Conservation (phyloP, 2,113 vertebrate genomes). For the Epinephelus fuscoguttatus region DNA sequence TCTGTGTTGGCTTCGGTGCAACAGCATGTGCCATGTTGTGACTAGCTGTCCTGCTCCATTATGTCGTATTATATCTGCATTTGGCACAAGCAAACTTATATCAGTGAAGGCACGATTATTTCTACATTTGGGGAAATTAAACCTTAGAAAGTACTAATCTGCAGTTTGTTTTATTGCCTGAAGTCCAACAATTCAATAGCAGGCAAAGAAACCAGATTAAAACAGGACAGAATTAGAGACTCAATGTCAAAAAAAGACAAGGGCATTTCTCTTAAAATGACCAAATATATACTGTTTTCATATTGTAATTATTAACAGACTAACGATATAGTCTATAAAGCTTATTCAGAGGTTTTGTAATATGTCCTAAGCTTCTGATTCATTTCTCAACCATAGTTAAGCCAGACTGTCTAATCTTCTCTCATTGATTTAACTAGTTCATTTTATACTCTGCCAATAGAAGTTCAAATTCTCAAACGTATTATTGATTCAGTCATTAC, state of each 20-base stretch:
- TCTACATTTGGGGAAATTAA: not conserved
- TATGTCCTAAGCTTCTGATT: constrained; percentile 31
- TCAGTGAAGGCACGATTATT: not conserved
- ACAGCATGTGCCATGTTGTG: not conserved
- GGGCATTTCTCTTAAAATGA: not conserved
- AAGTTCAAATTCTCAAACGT: constrained; percentile 7
- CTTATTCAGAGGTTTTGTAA: not conserved
- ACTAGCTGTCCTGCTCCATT: not conserved
- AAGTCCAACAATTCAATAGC: not conserved
- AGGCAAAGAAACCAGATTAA: not conserved
- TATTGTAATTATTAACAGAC: not conserved
- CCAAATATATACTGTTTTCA: not conserved
- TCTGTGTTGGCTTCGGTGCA: constrained; percentile 2
- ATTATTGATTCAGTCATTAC: constrained; percentile 57
- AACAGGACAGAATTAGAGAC: not conserved
- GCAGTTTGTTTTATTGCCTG: not conserved
- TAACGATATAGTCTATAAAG: not conserved
- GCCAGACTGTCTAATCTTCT: constrained; percentile 10
- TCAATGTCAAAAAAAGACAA: not conserved
- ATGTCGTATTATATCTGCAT: constrained; percentile 15
- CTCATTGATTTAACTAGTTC: constrained; percentile 45
- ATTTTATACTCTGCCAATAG: constrained; percentile 44
- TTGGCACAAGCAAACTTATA: not conserved
- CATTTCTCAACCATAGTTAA: constrained; percentile 21
- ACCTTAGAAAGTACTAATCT: not conserved